Evolutionary conservation across 2,888 invertebrate species (phyloP), one percentile per base, ranked within the genome.

Genomic region (Drosophila atripex): DNA sequence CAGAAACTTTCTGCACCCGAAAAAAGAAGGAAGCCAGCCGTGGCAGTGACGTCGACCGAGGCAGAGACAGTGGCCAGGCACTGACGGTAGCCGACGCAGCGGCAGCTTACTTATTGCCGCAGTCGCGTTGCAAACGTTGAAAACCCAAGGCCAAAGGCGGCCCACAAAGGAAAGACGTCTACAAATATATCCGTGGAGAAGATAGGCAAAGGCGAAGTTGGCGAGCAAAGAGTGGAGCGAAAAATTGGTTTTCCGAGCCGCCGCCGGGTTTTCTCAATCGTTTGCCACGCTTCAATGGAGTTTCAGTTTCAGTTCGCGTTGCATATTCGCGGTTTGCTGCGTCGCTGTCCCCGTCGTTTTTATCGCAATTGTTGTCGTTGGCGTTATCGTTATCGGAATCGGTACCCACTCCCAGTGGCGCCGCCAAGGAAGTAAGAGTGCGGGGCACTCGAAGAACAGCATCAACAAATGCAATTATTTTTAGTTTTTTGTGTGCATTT

Each of bases 201-300:
- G 47, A 28, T n/a, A n/a, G 23, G 21, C 21, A 47, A 30, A 47
- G 21, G 47, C 60, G 30, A 41, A 61, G 12, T 21, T 23, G 32
- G 50, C 50, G 39, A 23, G 51, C 21, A 56, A 51, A 56, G 56
- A 56, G 56, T 51, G 39, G 16, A 47, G 61, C 28, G 38, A 63
- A 47, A 61, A 61, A 46, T 46, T 46, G 61, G 38, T 61, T 60
- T 60, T 39, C 61, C 65, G 43, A 21, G 43, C 12, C 21, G 21
- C 18, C 18, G 43, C 8, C 39, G 39, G 39, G 39, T 41, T 41
- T 18, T 41, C 39, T 18, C 9, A 18, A 16, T 80, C 73, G 78
- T 76, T 78, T 88, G 86, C 85, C 84, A 89, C 89, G 89, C 90
- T 89, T 88, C 89, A 88, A 86, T 89, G 90, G 83, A 82, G 89